Evolutionary conservation across 2,888 invertebrate species (phyloP).

Genomic region (Theretra japonica): DNA sequence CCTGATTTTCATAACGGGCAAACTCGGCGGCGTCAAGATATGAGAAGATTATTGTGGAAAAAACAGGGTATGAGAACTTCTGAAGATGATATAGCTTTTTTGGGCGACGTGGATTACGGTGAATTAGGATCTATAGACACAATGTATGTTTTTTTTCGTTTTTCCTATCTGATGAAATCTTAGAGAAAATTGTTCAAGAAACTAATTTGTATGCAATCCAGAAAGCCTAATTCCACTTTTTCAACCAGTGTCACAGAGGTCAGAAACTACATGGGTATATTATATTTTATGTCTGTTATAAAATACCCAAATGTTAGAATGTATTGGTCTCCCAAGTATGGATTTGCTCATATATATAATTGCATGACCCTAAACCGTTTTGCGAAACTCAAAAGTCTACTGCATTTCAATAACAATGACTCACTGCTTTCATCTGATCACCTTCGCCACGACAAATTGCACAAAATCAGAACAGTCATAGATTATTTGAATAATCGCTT

Average conservation of each 20-base stretch:
- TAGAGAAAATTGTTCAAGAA: slow-evolving; percentile 8
- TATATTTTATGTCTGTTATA: no score
- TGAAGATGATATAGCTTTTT: slow-evolving; percentile 29
- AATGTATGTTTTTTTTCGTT: slow-evolving; percentile 11
- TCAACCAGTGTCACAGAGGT: background rate
- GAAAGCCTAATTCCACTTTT: slow-evolving; percentile 1
- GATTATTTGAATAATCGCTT: no score
- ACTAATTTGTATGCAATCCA: background rate
- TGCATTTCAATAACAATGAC: background rate
- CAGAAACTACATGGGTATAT: background rate
- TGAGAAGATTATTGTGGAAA: slow-evolving; percentile 4
- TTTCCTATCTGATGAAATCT: background rate
- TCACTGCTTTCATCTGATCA: background rate
- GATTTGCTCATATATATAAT: background rate
- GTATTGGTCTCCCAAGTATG: background rate
- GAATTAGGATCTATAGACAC: slow-evolving; percentile 36
- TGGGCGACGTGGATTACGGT: slow-evolving; percentile 27
- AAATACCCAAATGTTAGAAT: no score
- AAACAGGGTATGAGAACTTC: slow-evolving; percentile 11
- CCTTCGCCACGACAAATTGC: no score
- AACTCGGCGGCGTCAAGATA: no score
- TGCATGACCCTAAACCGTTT: background rate
- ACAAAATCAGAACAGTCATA: no score
- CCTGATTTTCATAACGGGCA: no score
- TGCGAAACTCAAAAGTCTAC: background rate